Conservation (phyloP, 2,888 invertebrate genomes). For the Amphimallon solstitiale region DNA sequence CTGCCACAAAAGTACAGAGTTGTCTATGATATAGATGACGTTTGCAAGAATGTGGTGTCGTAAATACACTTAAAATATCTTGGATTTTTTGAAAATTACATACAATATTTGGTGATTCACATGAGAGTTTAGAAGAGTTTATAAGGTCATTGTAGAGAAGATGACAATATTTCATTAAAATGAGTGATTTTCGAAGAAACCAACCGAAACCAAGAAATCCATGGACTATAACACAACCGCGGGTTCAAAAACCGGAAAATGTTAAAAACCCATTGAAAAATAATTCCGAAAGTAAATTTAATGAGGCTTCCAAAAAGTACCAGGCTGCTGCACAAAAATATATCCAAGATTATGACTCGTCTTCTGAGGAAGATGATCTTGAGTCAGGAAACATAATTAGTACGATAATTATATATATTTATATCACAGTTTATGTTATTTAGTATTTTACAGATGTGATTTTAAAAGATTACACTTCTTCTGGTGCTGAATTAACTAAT, state of each 20-base stretch:
- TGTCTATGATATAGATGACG: no score
- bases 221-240: conserved; percentile 37
- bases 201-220: conserved; percentile 34
- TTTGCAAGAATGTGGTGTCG: no score
- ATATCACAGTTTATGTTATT: conserved; percentile 27
- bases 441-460: conserved; percentile 60
- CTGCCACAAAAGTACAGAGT: no score
- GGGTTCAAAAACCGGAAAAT: conserved; percentile 33
- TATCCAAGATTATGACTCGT: conserved; percentile 65
- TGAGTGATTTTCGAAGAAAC: conserved; percentile 36
- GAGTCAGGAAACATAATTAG: conserved; percentile 65
- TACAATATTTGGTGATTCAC: no score
- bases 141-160: neutral
- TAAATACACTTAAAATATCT: no score
- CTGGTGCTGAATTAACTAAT: conserved; percentile 62
- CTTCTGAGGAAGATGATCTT: conserved; percentile 67
- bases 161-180: conserved; percentile 8
- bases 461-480: conserved; percentile 64
- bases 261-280: conserved; percentile 16
- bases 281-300: conserved; percentile 59
- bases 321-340: conserved; percentile 65
- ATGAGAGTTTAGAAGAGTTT: no score
- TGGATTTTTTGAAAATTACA: no score
- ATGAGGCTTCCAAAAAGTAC: conserved; percentile 64
- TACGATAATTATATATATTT: conserved; percentile 47